Base-by-base conservation (phyloP, 2,888 invertebrate species). In the Thereva nobilitata region DNA sequence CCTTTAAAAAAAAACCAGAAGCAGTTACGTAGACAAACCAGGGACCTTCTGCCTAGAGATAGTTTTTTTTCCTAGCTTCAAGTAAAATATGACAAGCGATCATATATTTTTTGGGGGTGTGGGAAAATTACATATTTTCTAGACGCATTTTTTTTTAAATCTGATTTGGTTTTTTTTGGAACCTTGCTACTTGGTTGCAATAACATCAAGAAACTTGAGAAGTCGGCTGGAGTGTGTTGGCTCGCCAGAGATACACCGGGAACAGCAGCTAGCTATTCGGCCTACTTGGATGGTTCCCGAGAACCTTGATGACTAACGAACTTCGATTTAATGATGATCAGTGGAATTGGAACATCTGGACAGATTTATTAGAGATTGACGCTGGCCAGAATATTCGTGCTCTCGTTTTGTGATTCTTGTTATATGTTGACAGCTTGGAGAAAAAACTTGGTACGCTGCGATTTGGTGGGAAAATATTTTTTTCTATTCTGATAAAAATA, bases 1-100 rank as follows among this genome's bases (percentile, higher is more conserved):
- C 23, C 50, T 61, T 23, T 23, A 23, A 23, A 50, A 61, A 61
- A 61, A 49, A 61, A 61, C 49, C 50, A 61, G 61, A 61, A 61
- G 50, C 42, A 49, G 50, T 34, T 61, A 50, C 49, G 50, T 38
- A 61, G 61, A 61, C 50, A 41, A 49, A 12, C 8, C 41, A 23
- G 23, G 59, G 45, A 37, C 40, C 61, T 61, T 61, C 50, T 53
- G 38, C 34, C 50, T 41, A 61, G 41, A 45, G 61, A 40, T 49
- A 49, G 61, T 44, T 34, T 61, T 44, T 61, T 61, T 61, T 50
- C 50, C 6, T 8, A 5, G 50, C 8, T 37, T 37, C 42, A 49
- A 12, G 10, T 8, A 53, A 10, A 44, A 45, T 10, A 10, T 38
- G 47, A 65, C 49, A 23, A 23, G 23, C 23, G 23, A 23, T 23